Conservation (phyloP, 2,113 vertebrate species). For the Leiothrix lutea region DNA sequence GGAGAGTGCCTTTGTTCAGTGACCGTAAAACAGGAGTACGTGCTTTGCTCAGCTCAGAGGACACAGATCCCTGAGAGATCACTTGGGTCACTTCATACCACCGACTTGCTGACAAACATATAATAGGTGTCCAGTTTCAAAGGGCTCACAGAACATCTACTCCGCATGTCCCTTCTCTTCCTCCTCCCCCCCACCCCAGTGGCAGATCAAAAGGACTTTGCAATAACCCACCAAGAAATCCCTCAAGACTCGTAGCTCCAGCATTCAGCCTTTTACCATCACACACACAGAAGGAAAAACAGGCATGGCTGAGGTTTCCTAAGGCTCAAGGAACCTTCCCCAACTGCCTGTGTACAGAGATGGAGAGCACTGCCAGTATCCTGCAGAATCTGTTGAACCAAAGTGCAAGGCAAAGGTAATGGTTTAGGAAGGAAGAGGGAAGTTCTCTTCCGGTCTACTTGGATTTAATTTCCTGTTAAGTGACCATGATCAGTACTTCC, state of each 20-base stretch:
- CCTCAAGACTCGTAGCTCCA: not conserved
- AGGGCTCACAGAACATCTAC: slow-evolving; percentile 14
- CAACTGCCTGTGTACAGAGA: not conserved
- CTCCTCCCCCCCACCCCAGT: not conserved
- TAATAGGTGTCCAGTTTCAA: slow-evolving; percentile 58
- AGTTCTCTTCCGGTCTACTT: not conserved
- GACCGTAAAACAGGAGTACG: not conserved
- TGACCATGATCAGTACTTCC: not conserved
- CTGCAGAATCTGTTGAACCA: not conserved
- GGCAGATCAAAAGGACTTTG: slow-evolving; percentile 8
- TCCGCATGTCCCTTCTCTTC: not conserved
- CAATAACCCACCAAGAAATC: not conserved
- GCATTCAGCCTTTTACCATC: not conserved
- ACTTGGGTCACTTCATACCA: slow-evolving; percentile 36
- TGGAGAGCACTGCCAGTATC: not conserved
- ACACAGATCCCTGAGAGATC: not conserved
- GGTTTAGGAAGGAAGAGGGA: not conserved
- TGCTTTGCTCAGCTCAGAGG: not conserved
- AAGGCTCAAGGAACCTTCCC: not conserved
- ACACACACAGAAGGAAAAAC: not conserved
- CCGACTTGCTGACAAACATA: slow-evolving; percentile 22
- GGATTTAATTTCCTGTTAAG: not conserved
- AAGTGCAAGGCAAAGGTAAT: not conserved
- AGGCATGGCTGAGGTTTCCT: not conserved
- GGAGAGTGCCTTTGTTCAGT: not conserved